These are phyloP conservation scores for Drosophila sucinea DNA, from an alignment of 1,140 invertebrate genomes.

Conservation along the genomic window DNA sequence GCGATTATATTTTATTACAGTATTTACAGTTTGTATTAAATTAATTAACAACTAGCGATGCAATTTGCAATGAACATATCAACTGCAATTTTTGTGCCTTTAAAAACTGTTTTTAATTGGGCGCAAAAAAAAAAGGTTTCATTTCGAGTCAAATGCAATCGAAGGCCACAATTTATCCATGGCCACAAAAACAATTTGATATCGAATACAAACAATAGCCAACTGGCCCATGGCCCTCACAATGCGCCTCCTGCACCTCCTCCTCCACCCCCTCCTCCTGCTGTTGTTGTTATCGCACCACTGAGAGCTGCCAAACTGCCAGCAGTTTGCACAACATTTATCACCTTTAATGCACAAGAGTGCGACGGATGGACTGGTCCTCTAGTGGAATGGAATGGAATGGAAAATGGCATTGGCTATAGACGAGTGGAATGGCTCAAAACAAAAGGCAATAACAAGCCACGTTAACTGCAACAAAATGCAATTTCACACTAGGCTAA, in stretches of 20 bases:
- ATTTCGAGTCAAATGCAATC: constrained; percentile 3
- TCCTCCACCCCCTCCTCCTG: background rate
- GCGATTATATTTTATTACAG: no score
- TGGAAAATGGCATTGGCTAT: background rate
- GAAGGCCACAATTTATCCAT: constrained; percentile 7
- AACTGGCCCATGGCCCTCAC: background rate
- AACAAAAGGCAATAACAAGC: constrained; percentile 20
- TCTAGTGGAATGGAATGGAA: constrained; percentile 21
- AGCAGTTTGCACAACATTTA: constrained; percentile 61
- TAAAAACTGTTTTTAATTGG: background rate
- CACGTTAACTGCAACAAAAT: constrained; percentile 46
- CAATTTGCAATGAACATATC: background rate
- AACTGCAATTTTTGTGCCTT: background rate
- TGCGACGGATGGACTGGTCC: constrained; percentile 4
- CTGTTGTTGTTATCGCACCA: background rate
- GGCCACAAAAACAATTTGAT: constrained; percentile 6
- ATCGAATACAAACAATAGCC: constrained; percentile 14
- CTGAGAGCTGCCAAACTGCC: constrained; percentile 31
- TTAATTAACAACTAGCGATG: background rate
- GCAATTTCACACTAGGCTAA: constrained; percentile 72
- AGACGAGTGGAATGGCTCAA: constrained; percentile 3
- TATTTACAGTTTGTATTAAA: no score
- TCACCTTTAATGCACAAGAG: constrained; percentile 53
- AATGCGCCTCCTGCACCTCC: background rate
- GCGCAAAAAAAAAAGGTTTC: background rate